Percentiles rank a stretch among this genome's conserved stretches.
Evolutionary conservation across 2,888 invertebrate genomes (phyloP).

Genomic region (Cantharis rufa): DNA sequence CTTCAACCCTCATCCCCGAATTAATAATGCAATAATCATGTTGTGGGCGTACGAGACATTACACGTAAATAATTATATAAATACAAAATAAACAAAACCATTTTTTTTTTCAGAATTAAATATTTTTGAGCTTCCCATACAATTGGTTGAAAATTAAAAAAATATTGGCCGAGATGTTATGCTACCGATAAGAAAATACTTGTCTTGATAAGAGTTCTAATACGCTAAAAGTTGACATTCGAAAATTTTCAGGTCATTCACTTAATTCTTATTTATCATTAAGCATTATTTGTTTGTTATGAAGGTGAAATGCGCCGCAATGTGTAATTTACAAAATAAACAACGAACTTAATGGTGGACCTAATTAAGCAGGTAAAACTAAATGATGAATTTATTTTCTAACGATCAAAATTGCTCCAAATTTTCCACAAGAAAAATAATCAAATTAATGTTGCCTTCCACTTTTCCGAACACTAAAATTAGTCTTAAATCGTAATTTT

Average conservation of each 20-base stretch:
- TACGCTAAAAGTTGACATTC: not conserved
- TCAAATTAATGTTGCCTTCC: not conserved
- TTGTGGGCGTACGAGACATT: not conserved
- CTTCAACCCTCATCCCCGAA: not conserved
- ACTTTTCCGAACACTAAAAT: too few species aligned
- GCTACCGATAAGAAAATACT: not conserved
- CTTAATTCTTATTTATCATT: not conserved
- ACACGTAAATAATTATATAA: not conserved
- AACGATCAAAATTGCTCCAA: not conserved
- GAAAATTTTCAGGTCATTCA: not conserved
- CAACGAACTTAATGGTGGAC: not conserved
- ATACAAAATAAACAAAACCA: not conserved
- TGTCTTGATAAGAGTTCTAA: not conserved
- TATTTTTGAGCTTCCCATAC: not conserved
- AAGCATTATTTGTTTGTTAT: not conserved
- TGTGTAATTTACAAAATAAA: not conserved
- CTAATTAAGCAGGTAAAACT: not conserved
- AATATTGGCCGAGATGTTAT: not conserved
- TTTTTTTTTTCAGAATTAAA: not conserved
- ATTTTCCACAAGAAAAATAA: not conserved
- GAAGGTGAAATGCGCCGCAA: not conserved
- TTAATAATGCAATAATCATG: not conserved
- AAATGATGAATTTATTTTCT: not conserved
- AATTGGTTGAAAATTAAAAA: not conserved
- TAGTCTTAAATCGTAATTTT: not conserved